Evolutionary conservation across 2,888 invertebrate genomes (phyloP), one percentile per base, ranked within the genome.

Genomic region (Lasioglossum villosulum): DNA sequence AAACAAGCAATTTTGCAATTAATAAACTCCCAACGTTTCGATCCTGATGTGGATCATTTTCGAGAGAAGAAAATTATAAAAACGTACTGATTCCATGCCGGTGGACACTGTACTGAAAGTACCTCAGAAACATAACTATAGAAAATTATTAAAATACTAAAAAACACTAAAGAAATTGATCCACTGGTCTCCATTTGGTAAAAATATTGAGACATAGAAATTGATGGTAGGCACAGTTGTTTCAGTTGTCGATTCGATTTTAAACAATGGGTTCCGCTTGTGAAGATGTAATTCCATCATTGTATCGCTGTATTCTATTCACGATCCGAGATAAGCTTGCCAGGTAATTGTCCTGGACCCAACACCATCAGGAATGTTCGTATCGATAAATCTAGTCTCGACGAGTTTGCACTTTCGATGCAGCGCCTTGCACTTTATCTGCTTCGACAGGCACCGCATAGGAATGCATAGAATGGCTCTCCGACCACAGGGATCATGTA

Each of bases 351-450:
- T 34, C 10, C 66, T 68, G 66, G 34, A 34, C 39, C 37, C 39
- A 37, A 70, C 70, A 70, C 70, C n/a, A 39, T 39, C 37, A 12
- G 70, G 70, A 70, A 39, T n/a, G 39, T 39, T 39, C n/a, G 39
- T n/a, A 39, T 70, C 39, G 70, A 37, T 39, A n/a, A 39, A 70
- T 70, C 37, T 39, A 37, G 42, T 27, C 42, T 16, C 39, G 42
- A 71, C 71, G 42, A 42, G 16, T 27, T 42, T 71, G 70, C 42
- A 71, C 16, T 42, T 71, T 37, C 72, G 19, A 48, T 23, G 39
- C 66, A 23, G 66, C 66, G 66, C 19, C 34, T 66, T 34, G 71
- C 71, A 71, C 8, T 72, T 30, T 72, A 72, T 72, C 30, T 45
- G 8, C 34, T 8, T 48, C 34, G 27, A 37, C 45, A 8, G n/a